Evolutionary conservation across 2,797 vertebrate species (phyloP), one percentile per base, ranked within the genome.

Genomic region (Pempheris klunzingeri): DNA sequence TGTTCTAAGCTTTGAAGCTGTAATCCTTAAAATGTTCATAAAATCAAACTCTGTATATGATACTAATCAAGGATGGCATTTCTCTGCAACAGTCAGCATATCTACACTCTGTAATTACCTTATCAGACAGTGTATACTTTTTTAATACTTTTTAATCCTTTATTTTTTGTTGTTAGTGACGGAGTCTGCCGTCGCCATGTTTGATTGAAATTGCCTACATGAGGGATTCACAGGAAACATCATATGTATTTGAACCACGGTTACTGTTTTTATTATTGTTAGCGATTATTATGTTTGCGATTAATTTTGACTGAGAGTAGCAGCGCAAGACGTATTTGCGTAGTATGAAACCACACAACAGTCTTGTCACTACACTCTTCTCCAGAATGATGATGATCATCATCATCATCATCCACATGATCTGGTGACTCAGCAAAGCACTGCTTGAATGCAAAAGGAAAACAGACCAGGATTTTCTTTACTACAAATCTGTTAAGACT

Each of bases 401-500:
- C n/a, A n/a, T n/a, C 20, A 78, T 72, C 57, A 53, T 54, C 63
- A 71, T 44, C 57, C 32, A 54, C 53, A 36, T 60, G 44, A 64
- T 53, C n/a, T 72, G 66, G 74, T 69, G 78, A 66, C 59, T 30
- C 38, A 75, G 53, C 66, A 58, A 78, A 83, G 65, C 58, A 20
- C 50, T 2, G 39, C 62, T 20, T 61, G 28, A 50, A 54, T 24
- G 30, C 46, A 17, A 65, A 46, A 60, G 1, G 28, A 71, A 82
- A 84, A 73, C 65, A 73, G 26, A 46, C 10, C 0, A 20, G 41
- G 57, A 49, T 74, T 83, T 81, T 58, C 55, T 74, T 80, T 39
- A 74, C n/a, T 50, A 80, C 65, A 78, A 71, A 76, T 82, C 71
- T 58, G 7, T 80, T 74, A 39, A 47, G 68, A 64, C 59, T 30